These are phyloP conservation scores for Tor tambroides DNA, from an alignment of 2,113 vertebrate species.

Conservation along the genomic window DNA sequence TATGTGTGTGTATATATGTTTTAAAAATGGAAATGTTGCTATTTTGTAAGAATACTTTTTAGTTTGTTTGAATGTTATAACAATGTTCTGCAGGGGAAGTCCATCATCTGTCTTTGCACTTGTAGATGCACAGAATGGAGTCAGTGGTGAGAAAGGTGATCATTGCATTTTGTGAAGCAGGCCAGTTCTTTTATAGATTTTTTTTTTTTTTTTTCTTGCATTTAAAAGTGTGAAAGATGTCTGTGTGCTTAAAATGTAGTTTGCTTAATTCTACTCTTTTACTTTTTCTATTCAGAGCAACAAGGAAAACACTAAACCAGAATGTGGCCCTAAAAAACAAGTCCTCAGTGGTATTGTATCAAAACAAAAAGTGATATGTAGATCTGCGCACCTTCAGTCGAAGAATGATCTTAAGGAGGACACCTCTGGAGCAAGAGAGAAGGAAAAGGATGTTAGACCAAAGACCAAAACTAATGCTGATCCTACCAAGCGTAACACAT, in stretches of 20 bases:
- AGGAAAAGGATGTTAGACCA: slow-evolving; percentile 37
- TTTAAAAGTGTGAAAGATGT: background rate
- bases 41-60: background rate
- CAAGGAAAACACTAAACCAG: slow-evolving; percentile 74
- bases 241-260: background rate
- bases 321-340: slow-evolving; percentile 47
- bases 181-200: background rate
- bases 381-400: slow-evolving; percentile 48
- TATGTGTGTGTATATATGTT: too few relatives aligned
- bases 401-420: slow-evolving; percentile 59
- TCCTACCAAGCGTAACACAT: slow-evolving; percentile 60
- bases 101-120: background rate
- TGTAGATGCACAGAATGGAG: slow-evolving; percentile 61
- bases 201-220: background rate
- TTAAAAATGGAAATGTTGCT: background rate
- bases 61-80: background rate
- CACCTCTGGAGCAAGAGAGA: slow-evolving; percentile 19
- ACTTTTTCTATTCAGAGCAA: slow-evolving; percentile 64
- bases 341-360: slow-evolving; percentile 37
- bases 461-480: slow-evolving; percentile 36
- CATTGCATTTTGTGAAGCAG: background rate
- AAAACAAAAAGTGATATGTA: slow-evolving; percentile 37
- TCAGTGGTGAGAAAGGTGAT: slow-evolving; percentile 43
- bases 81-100: background rate
- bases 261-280: background rate